phyloP scores from a whole-genome alignment of 2,888 invertebrate species.

The Dicranocentrus wangi region DNA sequence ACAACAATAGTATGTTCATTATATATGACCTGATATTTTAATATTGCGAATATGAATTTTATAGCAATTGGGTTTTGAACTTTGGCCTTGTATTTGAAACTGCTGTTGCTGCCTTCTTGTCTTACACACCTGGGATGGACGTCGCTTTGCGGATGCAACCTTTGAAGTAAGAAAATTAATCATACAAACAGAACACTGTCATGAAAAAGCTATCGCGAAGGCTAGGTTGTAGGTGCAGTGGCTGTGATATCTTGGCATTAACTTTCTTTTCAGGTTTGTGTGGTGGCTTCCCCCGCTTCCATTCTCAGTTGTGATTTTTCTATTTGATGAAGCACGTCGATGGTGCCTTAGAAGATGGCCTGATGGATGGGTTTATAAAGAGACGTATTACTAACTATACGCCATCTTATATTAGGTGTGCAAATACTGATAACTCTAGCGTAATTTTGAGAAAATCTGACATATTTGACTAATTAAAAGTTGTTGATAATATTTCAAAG shows the following conservation, averaged over 20 bases:
- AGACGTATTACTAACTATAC: slow-evolving; percentile 72
- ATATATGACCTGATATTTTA: too few relatives aligned
- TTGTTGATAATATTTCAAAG: too few relatives aligned
- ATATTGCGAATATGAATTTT: too few relatives aligned
- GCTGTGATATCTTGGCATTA: slow-evolving; percentile 72
- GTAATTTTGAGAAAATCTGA: too few relatives aligned
- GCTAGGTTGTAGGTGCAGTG: too few relatives aligned
- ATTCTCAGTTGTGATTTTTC: slow-evolving; percentile 77
- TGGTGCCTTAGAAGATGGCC: slow-evolving; percentile 76
- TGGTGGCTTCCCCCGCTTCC: slow-evolving; percentile 79
- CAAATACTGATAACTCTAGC: too few relatives aligned
- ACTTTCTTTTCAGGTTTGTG: slow-evolving; percentile 74
- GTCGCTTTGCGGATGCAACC: slow-evolving; percentile 74
- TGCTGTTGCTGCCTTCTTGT: slow-evolving; percentile 75
- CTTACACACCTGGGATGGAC: slow-evolving; percentile 76
- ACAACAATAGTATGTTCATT: too few relatives aligned
- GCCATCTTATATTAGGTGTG: too few relatives aligned
- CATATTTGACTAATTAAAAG: too few relatives aligned
- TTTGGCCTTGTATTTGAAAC: slow-evolving; percentile 74
- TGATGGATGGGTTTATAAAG: slow-evolving; percentile 75
- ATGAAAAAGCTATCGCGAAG: too few relatives aligned
- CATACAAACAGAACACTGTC: too few relatives aligned
- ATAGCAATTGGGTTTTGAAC: slow-evolving; percentile 69
- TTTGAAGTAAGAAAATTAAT: slow-evolving; percentile 71
- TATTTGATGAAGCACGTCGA: slow-evolving; percentile 78